phyloP scores from a whole-genome alignment of 2,113 vertebrate genomes.

The Phalacrocorax brasilianus region DNA sequence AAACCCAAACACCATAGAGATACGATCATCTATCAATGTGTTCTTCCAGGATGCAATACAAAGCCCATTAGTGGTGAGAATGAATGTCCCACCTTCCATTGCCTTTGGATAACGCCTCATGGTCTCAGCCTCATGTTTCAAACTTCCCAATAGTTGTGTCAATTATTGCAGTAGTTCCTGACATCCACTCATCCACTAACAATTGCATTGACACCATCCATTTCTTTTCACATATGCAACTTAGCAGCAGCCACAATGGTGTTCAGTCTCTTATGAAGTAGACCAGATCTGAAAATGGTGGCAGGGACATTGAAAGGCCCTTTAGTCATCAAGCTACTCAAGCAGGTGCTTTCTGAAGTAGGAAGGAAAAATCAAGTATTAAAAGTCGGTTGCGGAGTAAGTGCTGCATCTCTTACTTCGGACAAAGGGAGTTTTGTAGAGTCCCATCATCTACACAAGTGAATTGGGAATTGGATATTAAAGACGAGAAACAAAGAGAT shows the following conservation, averaged over 20 bases:
- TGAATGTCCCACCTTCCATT: neutral
- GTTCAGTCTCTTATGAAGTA: slow-evolving; percentile 35
- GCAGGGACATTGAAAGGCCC: slow-evolving; percentile 29
- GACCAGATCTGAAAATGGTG: slow-evolving; percentile 27
- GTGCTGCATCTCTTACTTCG: slow-evolving; percentile 45
- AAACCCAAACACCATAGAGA: neutral
- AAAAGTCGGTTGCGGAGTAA: slow-evolving; percentile 37
- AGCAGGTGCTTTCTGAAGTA: slow-evolving; percentile 67
- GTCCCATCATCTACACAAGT: slow-evolving; percentile 49
- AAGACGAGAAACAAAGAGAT: slow-evolving; percentile 74
- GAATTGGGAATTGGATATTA: slow-evolving; percentile 80
- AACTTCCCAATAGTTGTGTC: neutral
- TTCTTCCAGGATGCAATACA: neutral
- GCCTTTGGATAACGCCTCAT: neutral
- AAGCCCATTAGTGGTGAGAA: neutral
- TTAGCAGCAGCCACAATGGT: neutral
- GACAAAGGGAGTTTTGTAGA: slow-evolving; percentile 68
- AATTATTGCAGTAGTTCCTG: neutral
- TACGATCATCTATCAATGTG: neutral
- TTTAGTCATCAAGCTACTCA: slow-evolving; percentile 9
- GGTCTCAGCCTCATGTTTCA: neutral
- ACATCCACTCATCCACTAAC: slow-evolving; percentile 5
- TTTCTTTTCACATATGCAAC: neutral
- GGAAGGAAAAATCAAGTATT: slow-evolving; percentile 48
- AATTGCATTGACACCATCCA: neutral